These are phyloP conservation scores for Cryptops parisi DNA, from an alignment of 2,888 invertebrate species.

Conservation along the genomic window DNA sequence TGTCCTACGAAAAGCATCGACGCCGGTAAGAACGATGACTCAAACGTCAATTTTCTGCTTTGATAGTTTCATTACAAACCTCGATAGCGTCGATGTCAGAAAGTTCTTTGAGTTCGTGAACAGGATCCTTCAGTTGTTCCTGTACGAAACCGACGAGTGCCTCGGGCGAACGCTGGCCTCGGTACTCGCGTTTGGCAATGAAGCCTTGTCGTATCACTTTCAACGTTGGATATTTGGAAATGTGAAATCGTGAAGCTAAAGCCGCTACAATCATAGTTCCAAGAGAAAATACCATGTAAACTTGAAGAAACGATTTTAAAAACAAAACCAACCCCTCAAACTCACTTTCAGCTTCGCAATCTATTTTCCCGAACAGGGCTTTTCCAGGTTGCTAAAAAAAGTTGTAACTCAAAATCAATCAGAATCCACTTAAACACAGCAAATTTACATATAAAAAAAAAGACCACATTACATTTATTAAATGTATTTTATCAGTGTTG, in stretches of 20 bases:
- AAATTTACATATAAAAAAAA: too few species aligned
- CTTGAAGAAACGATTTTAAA: background rate
- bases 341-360: constrained; percentile 82
- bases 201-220: constrained; percentile 86
- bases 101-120: constrained; percentile 57
- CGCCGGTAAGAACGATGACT: too few species aligned
- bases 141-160: constrained; percentile 78
- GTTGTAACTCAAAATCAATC: constrained; percentile 7
- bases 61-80: constrained; percentile 35
- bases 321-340: background rate
- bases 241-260: constrained; percentile 81
- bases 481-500: too few species aligned
- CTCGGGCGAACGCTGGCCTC: constrained; percentile 76
- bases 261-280: constrained; percentile 37
- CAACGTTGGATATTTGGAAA: constrained; percentile 95
- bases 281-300: too few species aligned
- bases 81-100: constrained; percentile 59
- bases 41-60: too few species aligned
- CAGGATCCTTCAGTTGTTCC: constrained; percentile 74
- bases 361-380: constrained; percentile 90
- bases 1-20: constrained; percentile 34
- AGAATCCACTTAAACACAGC: background rate
- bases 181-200: constrained; percentile 75
- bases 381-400: constrained; percentile 41
- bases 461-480: too few species aligned